Evolutionary conservation across 1,140 invertebrate species (phyloP).

Genomic region (Conopomorpha cramerella): DNA sequence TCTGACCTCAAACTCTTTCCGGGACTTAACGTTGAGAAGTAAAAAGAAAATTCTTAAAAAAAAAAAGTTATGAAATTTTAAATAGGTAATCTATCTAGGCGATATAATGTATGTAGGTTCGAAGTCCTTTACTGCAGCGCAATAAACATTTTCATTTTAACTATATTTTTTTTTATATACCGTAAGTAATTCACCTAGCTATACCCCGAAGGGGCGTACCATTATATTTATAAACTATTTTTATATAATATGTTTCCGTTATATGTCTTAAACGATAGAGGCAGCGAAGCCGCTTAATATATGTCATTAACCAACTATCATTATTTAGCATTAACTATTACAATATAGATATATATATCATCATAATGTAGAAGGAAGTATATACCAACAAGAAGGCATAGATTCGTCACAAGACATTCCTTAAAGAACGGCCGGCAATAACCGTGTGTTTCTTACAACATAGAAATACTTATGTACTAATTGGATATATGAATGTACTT

Average conservation of each 20-base stretch:
- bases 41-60: constrained; percentile 12
- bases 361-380: constrained; percentile 23
- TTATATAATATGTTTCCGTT: constrained; percentile 10
- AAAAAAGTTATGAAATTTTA: constrained; percentile 32
- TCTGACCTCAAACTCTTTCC: too few relatives aligned
- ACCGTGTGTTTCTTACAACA: constrained; percentile 3
- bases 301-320: too few relatives aligned
- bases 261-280: constrained; percentile 16
- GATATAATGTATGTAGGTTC: constrained; percentile 22
- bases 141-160: constrained; percentile 44
- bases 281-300: constrained; percentile 20
- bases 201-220: constrained; percentile 3
- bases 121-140: constrained; percentile 14
- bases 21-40: constrained; percentile 4
- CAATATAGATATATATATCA: constrained; percentile 16
- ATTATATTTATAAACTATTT: constrained; percentile 3
- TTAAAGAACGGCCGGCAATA: not conserved
- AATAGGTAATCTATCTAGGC: constrained; percentile 51
- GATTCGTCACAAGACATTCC: constrained; percentile 14
- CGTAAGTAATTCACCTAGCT: constrained; percentile 40
- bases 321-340: constrained; percentile 14
- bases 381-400: constrained; percentile 38
- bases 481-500: constrained; percentile 35
- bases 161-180: constrained; percentile 32
- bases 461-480: constrained; percentile 15